phyloP scores from a whole-genome alignment of 2,113 vertebrate species.

The Chamaea fasciata region DNA sequence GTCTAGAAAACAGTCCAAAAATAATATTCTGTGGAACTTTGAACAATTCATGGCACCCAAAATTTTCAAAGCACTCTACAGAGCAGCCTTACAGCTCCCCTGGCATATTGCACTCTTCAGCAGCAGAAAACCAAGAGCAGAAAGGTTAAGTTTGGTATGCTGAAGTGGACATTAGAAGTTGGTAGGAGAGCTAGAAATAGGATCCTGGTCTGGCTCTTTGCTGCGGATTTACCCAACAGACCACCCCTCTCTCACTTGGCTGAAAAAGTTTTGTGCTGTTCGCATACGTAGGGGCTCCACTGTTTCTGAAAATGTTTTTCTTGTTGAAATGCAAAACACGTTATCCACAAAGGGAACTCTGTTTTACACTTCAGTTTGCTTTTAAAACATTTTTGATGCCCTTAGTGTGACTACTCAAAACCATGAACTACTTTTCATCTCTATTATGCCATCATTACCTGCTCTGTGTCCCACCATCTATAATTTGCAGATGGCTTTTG shows the following conservation, averaged over 20 bases:
- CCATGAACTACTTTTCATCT: background rate
- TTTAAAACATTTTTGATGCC: background rate
- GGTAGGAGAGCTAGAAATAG: background rate
- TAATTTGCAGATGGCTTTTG: background rate
- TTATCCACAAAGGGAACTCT: background rate
- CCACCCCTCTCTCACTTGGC: background rate
- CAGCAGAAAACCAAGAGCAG: background rate
- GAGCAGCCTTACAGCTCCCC: background rate
- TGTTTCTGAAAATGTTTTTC: background rate
- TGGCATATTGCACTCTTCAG: background rate
- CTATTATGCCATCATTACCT: background rate
- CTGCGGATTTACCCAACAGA: background rate
- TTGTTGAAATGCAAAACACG: background rate
- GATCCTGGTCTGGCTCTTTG: background rate
- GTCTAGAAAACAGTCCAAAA: background rate
- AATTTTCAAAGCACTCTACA: background rate
- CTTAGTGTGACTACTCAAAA: background rate
- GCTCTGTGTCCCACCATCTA: background rate
- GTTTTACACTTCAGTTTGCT: background rate
- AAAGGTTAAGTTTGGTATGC: background rate
- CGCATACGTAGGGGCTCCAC: background rate
- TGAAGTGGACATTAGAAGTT: background rate
- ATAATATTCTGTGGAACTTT: background rate
- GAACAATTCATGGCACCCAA: background rate
- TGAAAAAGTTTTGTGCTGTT: background rate